phyloP scores from a whole-genome alignment of 2,888 invertebrate genomes.

The Aricia artaxerxes region DNA sequence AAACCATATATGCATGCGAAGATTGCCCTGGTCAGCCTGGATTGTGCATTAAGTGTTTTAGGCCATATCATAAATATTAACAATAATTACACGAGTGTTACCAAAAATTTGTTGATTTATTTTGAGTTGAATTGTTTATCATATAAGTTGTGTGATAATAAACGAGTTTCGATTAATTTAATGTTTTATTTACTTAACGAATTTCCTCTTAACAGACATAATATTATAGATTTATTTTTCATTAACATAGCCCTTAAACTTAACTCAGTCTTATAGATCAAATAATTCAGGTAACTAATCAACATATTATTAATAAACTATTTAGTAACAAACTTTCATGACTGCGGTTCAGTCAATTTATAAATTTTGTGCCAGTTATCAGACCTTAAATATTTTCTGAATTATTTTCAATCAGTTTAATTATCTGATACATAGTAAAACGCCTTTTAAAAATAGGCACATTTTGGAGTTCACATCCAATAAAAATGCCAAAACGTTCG shows the following conservation, averaged over 20 bases:
- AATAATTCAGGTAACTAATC: conserved; percentile 33
- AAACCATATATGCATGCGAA: conserved; percentile 37
- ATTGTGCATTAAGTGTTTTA: conserved; percentile 41
- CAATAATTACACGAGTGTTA: neutral
- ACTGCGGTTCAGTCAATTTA: conserved; percentile 33
- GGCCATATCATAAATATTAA: conserved; percentile 39
- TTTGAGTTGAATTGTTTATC: conserved; percentile 31
- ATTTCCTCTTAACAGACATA: conserved; percentile 35
- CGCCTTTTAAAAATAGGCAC: conserved; percentile 36
- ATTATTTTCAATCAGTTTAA: conserved; percentile 37
- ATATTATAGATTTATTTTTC: conserved; percentile 34
- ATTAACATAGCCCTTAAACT: conserved; percentile 35
- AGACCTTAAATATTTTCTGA: conserved; percentile 28
- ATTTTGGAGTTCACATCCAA: conserved; percentile 35
- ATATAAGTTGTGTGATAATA: conserved; percentile 32
- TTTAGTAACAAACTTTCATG: conserved; percentile 34
- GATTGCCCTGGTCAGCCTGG: conserved; percentile 40
- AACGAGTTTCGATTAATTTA: conserved; percentile 32
- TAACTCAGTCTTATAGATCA: conserved; percentile 35
- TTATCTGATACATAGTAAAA: conserved; percentile 36
- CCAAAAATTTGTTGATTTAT: conserved; percentile 34
- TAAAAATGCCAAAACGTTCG: conserved; percentile 36
- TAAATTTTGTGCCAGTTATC: conserved; percentile 34
- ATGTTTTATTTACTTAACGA: conserved; percentile 35
- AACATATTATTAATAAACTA: conserved; percentile 33